phyloP scores from a whole-genome alignment of 2,888 invertebrate genomes.

The Laspeyria flexula region DNA sequence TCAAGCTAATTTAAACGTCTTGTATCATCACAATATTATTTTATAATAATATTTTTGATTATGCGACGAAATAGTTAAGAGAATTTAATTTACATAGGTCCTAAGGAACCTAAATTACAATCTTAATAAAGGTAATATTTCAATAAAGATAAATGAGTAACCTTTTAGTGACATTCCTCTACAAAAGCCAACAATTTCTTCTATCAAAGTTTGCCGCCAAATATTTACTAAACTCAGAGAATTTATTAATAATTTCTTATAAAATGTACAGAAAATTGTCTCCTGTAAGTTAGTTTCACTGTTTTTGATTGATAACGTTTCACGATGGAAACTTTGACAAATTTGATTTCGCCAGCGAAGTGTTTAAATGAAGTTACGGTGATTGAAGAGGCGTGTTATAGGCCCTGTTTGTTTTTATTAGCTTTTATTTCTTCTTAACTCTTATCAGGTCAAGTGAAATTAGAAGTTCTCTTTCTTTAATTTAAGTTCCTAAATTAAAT shows the following conservation, averaged over 20 bases:
- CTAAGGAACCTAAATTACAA: no score
- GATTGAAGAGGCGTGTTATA: slow-evolving; percentile 4
- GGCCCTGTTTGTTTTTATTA: slow-evolving; percentile 6
- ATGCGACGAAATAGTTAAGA: no score
- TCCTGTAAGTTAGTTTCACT: slow-evolving; percentile 33
- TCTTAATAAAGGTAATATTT: no score
- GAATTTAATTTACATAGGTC: no score
- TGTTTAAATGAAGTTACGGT: slow-evolving; percentile 26
- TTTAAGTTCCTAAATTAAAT: neutral
- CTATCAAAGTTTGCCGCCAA: neutral
- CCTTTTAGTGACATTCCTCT: neutral
- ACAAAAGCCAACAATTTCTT: neutral
- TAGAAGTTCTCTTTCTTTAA: neutral
- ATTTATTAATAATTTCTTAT: slow-evolving; percentile 32
- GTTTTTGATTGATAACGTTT: slow-evolving; percentile 43
- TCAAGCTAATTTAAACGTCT: no score
- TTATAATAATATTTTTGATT: no score
- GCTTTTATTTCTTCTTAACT: neutral
- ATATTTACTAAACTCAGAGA: slow-evolving; percentile 12
- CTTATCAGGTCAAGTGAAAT: neutral
- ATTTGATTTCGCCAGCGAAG: slow-evolving; percentile 34
- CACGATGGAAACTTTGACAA: slow-evolving; percentile 34
- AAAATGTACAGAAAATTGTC: slow-evolving; percentile 33
- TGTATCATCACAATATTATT: no score
- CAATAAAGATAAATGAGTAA: no score